Evolutionary conservation across 1,140 invertebrate species (phyloP).

Genomic region (Ephestia elutella): DNA sequence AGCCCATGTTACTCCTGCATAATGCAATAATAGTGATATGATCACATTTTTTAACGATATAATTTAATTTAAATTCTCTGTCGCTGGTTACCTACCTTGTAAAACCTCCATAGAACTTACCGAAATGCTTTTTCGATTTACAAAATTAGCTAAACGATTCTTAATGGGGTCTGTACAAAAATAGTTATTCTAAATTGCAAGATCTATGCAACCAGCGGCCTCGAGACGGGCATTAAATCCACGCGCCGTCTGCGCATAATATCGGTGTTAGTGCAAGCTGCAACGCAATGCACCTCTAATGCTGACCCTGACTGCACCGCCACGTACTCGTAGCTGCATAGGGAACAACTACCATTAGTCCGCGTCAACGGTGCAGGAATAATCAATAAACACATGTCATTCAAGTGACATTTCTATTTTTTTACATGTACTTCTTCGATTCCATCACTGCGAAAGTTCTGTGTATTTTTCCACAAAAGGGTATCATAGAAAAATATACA

Average conservation of each 20-base stretch:
- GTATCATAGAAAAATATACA: too few relatives aligned
- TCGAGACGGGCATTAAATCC: conserved; percentile 46
- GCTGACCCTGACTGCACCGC: conserved; percentile 19
- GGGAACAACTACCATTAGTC: not conserved
- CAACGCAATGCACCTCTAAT: conserved; percentile 20
- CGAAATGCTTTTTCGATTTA: too few relatives aligned
- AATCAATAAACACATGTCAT: not conserved
- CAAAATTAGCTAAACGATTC: too few relatives aligned
- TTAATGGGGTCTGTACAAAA: not conserved
- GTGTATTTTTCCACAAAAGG: too few relatives aligned
- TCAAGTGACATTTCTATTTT: not conserved
- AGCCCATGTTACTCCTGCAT: too few relatives aligned
- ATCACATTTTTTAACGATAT: too few relatives aligned
- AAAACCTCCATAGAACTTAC: too few relatives aligned
- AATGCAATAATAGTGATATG: too few relatives aligned
- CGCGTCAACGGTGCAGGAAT: not conserved
- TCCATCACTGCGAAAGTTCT: not conserved
- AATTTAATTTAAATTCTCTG: too few relatives aligned
- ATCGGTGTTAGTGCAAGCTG: conserved; percentile 17
- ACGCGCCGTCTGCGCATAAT: conserved; percentile 52
- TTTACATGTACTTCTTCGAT: not conserved
- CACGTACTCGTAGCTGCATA: conserved; percentile 8
- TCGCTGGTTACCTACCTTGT: too few relatives aligned
- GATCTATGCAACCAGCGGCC: conserved; percentile 21
- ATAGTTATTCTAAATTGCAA: conserved; percentile 2